Evolutionary conservation across 2,888 invertebrate genomes (phyloP).

Genomic region (Pterobdella sp.): DNA sequence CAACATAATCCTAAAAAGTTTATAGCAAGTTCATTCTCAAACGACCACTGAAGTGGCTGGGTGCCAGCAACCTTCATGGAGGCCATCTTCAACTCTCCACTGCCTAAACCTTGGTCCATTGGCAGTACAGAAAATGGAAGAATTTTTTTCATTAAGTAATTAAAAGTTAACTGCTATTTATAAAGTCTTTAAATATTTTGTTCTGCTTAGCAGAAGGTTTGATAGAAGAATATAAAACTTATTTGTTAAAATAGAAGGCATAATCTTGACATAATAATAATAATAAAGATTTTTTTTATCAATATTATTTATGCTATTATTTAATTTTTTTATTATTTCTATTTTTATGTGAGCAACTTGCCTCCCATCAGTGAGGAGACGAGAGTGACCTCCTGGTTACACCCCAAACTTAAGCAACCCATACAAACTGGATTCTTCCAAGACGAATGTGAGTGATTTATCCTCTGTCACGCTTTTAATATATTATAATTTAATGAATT

Average conservation of each 20-base stretch:
- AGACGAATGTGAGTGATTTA: not conserved
- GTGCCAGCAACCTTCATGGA: too few species aligned
- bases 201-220: not conserved
- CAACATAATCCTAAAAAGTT: too few species aligned
- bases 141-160: slow-evolving; percentile 49
- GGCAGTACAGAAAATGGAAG: slow-evolving; percentile 47
- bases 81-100: slow-evolving; percentile 36
- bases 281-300: not conserved
- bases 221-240: not conserved
- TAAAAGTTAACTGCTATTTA: not conserved
- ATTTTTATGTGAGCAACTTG: not conserved
- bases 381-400: slow-evolving; percentile 46
- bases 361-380: slow-evolving; percentile 43
- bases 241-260: not conserved
- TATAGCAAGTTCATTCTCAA: too few species aligned
- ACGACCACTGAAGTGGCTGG: too few species aligned
- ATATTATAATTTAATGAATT: not conserved
- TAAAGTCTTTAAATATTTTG: not conserved
- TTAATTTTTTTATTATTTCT: too few species aligned
- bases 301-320: not conserved
- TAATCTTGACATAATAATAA: not conserved
- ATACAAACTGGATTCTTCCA: slow-evolving; percentile 42
- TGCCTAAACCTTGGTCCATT: slow-evolving; percentile 46
- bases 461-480: not conserved
- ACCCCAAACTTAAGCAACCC: slow-evolving; percentile 45